Base-by-base conservation (phyloP, 23 tunicate genomes). In the Oikopleura dioica region DNA sequence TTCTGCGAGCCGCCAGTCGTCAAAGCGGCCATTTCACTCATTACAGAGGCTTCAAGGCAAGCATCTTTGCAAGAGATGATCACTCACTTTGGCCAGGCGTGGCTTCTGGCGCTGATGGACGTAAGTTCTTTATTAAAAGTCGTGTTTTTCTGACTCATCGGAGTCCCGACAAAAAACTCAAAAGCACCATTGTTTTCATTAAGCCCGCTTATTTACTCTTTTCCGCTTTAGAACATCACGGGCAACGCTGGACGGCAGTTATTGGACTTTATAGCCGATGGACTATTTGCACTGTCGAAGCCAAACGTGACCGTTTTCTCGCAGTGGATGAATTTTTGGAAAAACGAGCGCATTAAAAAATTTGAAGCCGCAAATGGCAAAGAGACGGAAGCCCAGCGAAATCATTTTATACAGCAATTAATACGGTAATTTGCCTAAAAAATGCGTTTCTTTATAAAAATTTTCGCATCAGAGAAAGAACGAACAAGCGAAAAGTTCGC, bases 181-280 rank as follows among this genome's bases (percentile, higher is more conserved):
- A 9, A 44, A 44, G 21, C 9, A 44, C 55, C 9, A 9, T 9
- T 44, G 16, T 44, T 44, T 44, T 44, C 55, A n/a, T n/a, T n/a
- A 44, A 44, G 21, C 9, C 9, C 55, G 21, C 55, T 9, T 44
- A 9, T 44, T 44, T 44, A 9, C 55, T 63, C 26, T 63, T 63
- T 63, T 16, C 26, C 26, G 4, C 26, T 12, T 63, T 63, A 63
- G 37, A 87, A 82, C 1, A 86, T 92, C 24, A 92, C 87, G 33
- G 95, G 95, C 1, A 69, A 37, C 33, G 83, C 95, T 1, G 84
- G 95, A 1, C 78, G 99, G 12, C 68, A 83, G 26, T 36, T 37
- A 32, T 82, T 86, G 82, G 89, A 92, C 69, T 37, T 83, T 58
- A 75, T 85, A 32, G 87, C 95, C 1, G 99, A 92, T 76, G 80